Evolutionary conservation across 2,797 vertebrate genomes (phyloP), one percentile per base, ranked within the genome.

Genomic region (Oreortyx pictus): DNA sequence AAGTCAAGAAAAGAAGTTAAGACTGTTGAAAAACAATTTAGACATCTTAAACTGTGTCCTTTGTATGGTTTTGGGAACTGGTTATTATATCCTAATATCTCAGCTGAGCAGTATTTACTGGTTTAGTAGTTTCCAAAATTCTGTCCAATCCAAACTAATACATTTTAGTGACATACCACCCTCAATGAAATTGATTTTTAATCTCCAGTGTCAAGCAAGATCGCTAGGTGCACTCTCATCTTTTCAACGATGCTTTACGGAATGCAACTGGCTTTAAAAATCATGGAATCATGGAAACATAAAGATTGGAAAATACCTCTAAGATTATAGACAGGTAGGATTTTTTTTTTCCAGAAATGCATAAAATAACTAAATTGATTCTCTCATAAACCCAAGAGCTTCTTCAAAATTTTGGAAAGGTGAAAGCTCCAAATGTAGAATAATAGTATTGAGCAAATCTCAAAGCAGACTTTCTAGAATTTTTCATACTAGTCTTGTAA

Each of bases 111-210:
- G 17, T 46, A 56, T 52, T 61, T 76, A 86, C 20, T 24, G 29
- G 12, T 61, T 75, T 71, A 68, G 60, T 6, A n/a, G 2, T 33
- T 71, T 76, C 9, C 39, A 62, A 86, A 78, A 79, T 86, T 20
- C 17, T 59, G 22, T 50, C 41, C 54, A 87, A 41, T 54, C 22
- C 11, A 47, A 46, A 39, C 2, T 7, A 15, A 47, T 18, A 71
- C 10, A 44, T 68, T 90, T 67, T 29, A 8, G 29, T 37, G 57
- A 59, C 65, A 11, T 24, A 68, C 66, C 16, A 82, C 14, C 67
- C 27, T 54, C 64, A 74, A 56, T 65, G 60, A 81, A 91, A 94
- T 12, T 65, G 62, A 78, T 71, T 93, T 92, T 24, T 15, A 82
- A 52, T 56, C 47, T 41, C 19, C 15, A 56, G 15, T 49, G 65